Evolutionary conservation across 1,140 invertebrate species (phyloP), one percentile per base, ranked within the genome.

Genomic region (Pseudoatta argentina): DNA sequence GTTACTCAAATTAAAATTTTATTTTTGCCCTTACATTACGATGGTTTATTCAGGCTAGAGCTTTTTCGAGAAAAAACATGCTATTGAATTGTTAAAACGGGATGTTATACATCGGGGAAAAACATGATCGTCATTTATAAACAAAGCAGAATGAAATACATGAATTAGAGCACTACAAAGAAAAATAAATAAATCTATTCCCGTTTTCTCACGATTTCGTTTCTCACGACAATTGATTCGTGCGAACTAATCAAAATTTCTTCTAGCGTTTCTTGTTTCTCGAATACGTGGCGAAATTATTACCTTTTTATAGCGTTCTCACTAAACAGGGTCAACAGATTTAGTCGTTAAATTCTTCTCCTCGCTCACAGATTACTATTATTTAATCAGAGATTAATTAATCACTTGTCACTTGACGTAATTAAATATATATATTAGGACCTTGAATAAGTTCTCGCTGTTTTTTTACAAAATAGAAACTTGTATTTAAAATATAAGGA

Each of bases 1-100:
- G 39, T 34, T 61, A 24, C 39, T 7, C 27, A 14, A 73, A 75
- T 83, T 75, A 83, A 83, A 83, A 51, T 61, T 61, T 61, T 73
- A 83, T 59, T 61, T 69, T 14, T 63, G 0, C 24, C 3, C 21
- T 59, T 73, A 34, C 18, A 18, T 7, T 34, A 14, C 78, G 6
- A 12, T 67, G 8, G n/a, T 73, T 83, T 75, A 75, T 75, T 73
- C 21, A 30, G 18, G 34, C 18, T 4, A 14, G 0, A 0, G 1
- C 14, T 61, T 73, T 82, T 81, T 72, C 66, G 30, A 44, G 48
- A 39, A 63, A 75, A 75, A 61, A 75, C 39, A 24, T 34, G 14
- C 57, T 75, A 61, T 51, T 72, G 39, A 82, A 83, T 61, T 51
- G 55, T 75, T 63, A 61, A 73, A 75, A 83, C 2, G 14, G 30